Evolutionary conservation across 2,888 invertebrate species (phyloP).

Genomic region (Eupeodes latifasciatus): DNA sequence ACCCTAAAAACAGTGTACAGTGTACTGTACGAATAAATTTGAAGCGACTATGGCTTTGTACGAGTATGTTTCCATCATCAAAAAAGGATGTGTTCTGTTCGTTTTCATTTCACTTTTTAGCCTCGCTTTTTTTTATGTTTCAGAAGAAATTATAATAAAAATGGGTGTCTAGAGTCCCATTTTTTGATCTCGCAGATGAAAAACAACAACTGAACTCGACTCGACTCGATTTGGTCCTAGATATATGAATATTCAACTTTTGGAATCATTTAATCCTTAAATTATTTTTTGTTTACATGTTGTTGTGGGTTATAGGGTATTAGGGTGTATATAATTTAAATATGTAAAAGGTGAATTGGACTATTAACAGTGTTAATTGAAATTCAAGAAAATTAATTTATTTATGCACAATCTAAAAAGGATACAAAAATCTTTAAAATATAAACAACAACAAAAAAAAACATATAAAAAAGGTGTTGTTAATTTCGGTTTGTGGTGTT

Average conservation of each 20-base stretch:
- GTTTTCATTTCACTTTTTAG: background rate
- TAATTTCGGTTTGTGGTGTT: background rate
- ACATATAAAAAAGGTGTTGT: background rate
- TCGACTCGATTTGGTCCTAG: background rate
- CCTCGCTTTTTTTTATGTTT: background rate
- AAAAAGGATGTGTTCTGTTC: background rate
- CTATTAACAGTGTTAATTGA: conserved; percentile 63
- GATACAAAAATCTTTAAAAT: background rate
- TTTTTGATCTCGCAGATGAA: background rate
- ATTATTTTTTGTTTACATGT: background rate
- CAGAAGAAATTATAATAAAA: too few species aligned
- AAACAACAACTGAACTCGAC: conserved; percentile 5
- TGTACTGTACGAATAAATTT: background rate
- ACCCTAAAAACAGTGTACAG: conserved; percentile 24
- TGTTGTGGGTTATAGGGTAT: background rate
- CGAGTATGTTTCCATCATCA: background rate
- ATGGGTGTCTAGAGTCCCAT: background rate
- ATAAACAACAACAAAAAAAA: background rate
- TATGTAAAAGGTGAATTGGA: conserved; percentile 8
- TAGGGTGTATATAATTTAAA: background rate
- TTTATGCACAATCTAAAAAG: background rate
- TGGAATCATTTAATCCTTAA: conserved; percentile 21
- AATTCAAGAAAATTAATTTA: conserved; percentile 55
- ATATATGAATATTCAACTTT: conserved; percentile 40
- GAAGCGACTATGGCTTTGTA: background rate